Evolutionary conservation across 2,113 vertebrate genomes (phyloP).

Genomic region (Morone saxatilis): DNA sequence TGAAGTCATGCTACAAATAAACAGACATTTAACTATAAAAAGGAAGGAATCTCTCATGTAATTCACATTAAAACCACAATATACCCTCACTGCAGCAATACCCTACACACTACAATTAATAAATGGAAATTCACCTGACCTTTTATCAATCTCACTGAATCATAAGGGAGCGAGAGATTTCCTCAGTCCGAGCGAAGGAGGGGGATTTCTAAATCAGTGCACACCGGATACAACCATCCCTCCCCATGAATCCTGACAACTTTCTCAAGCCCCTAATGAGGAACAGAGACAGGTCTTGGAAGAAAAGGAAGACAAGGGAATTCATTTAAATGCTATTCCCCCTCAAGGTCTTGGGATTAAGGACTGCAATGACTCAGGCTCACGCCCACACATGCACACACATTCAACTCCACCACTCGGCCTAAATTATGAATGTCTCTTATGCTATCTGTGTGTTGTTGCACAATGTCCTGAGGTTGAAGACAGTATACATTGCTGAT

Average conservation of each 20-base stretch:
- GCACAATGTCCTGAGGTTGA: slow-evolving; percentile 52
- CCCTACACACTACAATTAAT: background rate
- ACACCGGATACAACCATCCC: slow-evolving; percentile 48
- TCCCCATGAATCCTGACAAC: slow-evolving; percentile 46
- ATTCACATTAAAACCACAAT: background rate
- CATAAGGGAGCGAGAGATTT: slow-evolving; percentile 16
- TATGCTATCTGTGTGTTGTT: slow-evolving; percentile 19
- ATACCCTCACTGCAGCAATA: background rate
- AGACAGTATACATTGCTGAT: slow-evolving; percentile 61
- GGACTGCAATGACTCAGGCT: slow-evolving; percentile 56
- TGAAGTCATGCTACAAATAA: no score
- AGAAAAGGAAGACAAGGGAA: slow-evolving; percentile 48
- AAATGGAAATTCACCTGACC: background rate
- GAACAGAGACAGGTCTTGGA: slow-evolving; percentile 62
- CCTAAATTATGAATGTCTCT: background rate
- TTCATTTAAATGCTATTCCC: slow-evolving; percentile 51
- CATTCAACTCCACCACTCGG: no score
- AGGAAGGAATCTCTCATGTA: no score
- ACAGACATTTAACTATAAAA: no score
- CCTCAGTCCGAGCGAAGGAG: background rate
- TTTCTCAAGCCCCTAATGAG: slow-evolving; percentile 71
- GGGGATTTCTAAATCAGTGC: slow-evolving; percentile 63
- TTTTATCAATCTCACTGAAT: background rate
- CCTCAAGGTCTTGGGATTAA: slow-evolving; percentile 63
- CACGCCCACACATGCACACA: slow-evolving; percentile 39